Percentiles rank a stretch among this genome's conserved stretches.
Conservation (phyloP, 1,140 invertebrate species). For the Palaemon carinicauda region DNA sequence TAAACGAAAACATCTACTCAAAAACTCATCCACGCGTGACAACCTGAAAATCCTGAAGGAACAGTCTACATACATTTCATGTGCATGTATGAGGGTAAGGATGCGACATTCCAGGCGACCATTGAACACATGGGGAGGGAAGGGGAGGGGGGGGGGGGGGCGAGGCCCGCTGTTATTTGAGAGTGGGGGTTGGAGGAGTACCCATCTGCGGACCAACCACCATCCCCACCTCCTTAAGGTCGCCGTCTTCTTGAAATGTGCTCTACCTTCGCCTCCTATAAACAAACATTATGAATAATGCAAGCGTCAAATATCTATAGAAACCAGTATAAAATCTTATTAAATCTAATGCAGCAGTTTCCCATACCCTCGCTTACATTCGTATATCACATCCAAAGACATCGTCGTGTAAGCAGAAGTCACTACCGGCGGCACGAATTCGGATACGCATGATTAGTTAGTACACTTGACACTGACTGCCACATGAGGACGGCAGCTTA, state of each 20-base stretch:
- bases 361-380: too few species aligned
- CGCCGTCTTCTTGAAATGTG: background rate
- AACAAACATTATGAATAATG: too few species aligned
- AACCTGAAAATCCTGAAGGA: too few species aligned
- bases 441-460: constrained; percentile 39
- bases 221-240: background rate
- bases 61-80: too few species aligned
- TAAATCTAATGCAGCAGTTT: background rate
- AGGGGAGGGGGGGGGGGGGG: too few species aligned
- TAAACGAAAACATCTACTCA: too few species aligned
- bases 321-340: too few species aligned
- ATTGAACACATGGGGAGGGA: background rate
- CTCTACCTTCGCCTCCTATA: background rate
- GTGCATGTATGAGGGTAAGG: background rate
- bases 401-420: background rate
- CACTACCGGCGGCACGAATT: background rate
- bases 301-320: too few species aligned
- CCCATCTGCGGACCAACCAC: background rate
- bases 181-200: background rate
- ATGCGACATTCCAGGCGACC: constrained; percentile 25
- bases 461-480: constrained; percentile 47
- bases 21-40: too few species aligned
- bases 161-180: constrained; percentile 36
- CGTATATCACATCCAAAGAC: background rate
- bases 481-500: constrained; percentile 15